Conservation (phyloP, 2,888 invertebrate genomes). For the Pristionchus arcanus region DNA sequence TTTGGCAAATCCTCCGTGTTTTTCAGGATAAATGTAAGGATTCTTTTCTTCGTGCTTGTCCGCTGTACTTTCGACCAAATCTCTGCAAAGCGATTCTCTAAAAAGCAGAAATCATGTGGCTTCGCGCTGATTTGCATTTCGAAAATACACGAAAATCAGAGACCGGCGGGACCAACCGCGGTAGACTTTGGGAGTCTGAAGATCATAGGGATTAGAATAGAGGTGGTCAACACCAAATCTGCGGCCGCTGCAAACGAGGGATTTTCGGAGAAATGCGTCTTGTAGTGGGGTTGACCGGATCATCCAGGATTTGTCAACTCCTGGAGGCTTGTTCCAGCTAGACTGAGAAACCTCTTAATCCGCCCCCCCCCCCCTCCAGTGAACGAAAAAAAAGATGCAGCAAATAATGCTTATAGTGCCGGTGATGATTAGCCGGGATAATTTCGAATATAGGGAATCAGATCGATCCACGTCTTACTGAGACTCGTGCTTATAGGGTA, state of each 20-base stretch:
- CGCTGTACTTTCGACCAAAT: not conserved
- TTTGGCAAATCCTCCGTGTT: too few relatives aligned
- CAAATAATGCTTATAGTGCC: not conserved
- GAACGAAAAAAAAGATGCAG: too few relatives aligned
- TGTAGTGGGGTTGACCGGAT: not conserved
- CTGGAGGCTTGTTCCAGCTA: too few relatives aligned
- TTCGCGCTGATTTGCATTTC: not conserved
- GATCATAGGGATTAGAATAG: not conserved
- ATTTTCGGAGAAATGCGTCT: not conserved
- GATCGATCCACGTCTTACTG: not conserved
- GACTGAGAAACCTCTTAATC: too few relatives aligned
- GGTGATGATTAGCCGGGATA: too few relatives aligned
- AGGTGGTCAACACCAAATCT: not conserved
- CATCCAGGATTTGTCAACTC: not conserved
- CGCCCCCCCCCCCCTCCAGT: too few relatives aligned
- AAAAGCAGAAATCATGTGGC: not conserved
- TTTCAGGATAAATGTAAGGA: not conserved
- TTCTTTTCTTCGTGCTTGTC: not conserved
- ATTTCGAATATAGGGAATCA: not conserved
- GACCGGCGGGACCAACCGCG: not conserved
- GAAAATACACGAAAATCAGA: not conserved
- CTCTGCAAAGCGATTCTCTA: not conserved
- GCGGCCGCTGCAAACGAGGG: too few relatives aligned
- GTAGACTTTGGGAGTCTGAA: not conserved
- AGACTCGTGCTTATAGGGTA: not conserved